Evolutionary conservation across 2,888 invertebrate species (phyloP).

Genomic region (Criorhina ranunculi): DNA sequence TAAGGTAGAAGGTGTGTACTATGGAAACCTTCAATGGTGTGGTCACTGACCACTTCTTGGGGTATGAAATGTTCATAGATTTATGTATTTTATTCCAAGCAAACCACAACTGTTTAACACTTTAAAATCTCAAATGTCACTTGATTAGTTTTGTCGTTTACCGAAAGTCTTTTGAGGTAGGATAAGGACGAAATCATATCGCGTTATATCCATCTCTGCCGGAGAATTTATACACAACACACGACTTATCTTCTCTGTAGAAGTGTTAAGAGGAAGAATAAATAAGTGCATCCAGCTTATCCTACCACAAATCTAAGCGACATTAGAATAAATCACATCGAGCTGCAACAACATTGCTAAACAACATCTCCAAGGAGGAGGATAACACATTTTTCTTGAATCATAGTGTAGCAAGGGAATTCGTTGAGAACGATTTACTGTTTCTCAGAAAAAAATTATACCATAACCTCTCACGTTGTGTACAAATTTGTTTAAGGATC

Average conservation of each 20-base stretch:
- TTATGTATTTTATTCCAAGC: too few relatives aligned
- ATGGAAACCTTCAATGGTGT: not conserved
- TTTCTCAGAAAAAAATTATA: not conserved
- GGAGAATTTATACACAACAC: not conserved
- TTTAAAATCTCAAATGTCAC: too few relatives aligned
- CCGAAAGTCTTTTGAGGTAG: too few relatives aligned
- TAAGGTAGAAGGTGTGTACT: not conserved
- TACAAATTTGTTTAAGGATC: not conserved
- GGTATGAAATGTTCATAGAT: too few relatives aligned
- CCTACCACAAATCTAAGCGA: not conserved
- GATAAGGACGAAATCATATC: too few relatives aligned
- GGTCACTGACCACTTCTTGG: too few relatives aligned
- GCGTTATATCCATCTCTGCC: too few relatives aligned
- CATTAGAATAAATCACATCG: constrained; percentile 4
- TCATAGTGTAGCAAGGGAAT: not conserved
- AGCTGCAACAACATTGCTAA: too few relatives aligned
- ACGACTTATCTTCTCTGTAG: not conserved
- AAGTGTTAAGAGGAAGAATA: too few relatives aligned
- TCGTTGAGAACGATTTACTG: not conserved
- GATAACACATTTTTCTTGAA: not conserved
- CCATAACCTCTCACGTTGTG: not conserved
- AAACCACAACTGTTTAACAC: too few relatives aligned
- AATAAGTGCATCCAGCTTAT: not conserved
- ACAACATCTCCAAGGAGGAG: not conserved
- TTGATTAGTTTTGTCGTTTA: too few relatives aligned